These are phyloP conservation scores for Chaetophractus vellerosus DNA, from an alignment of 2,797 vertebrate genomes.

Conservation along the genomic window DNA sequence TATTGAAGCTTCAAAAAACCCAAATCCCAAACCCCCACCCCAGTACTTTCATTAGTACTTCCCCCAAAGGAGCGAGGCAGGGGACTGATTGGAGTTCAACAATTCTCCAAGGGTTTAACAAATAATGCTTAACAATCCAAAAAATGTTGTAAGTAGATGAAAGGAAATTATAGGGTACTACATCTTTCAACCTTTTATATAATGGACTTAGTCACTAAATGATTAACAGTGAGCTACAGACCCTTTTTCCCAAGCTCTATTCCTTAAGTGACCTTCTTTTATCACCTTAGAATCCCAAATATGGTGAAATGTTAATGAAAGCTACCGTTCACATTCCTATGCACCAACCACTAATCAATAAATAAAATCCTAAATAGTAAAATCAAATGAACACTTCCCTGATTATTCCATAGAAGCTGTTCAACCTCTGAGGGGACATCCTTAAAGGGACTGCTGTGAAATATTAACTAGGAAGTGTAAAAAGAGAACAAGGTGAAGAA, in stretches of 20 bases:
- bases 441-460: conserved; percentile 66
- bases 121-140: background rate
- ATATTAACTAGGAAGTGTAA: conserved; percentile 73
- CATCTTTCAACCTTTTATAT: background rate
- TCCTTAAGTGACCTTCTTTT: background rate
- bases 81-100: background rate
- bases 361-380: conserved; percentile 47
- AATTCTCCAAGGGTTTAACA: background rate
- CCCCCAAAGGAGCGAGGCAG: background rate
- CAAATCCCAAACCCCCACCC: background rate
- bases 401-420: conserved; percentile 70
- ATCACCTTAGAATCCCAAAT: conserved; percentile 38
- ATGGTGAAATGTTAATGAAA: conserved; percentile 3
- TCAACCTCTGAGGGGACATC: conserved; percentile 68
- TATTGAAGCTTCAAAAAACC: background rate
- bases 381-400: conserved; percentile 76
- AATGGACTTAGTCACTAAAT: background rate
- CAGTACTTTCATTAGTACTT: background rate
- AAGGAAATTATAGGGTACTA: background rate
- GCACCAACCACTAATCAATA: background rate
- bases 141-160: background rate
- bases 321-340: background rate
- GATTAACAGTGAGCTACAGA: conserved; percentile 9
- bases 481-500: conserved; percentile 75
- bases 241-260: conserved; percentile 5